Conservation (phyloP, 2,113 vertebrate genomes). For the Dicentrarchus labrax region DNA sequence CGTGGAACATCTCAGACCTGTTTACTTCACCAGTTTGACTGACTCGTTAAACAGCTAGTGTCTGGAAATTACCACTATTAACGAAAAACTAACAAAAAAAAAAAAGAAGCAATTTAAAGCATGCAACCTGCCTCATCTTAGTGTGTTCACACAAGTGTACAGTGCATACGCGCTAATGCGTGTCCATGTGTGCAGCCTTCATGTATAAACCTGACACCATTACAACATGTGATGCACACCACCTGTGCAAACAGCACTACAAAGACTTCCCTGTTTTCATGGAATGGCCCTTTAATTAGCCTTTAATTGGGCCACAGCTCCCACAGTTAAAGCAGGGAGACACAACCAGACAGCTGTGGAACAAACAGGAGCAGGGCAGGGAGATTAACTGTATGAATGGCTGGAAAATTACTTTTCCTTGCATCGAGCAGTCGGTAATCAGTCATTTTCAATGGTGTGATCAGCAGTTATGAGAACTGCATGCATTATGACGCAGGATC, state of each 20-base stretch:
- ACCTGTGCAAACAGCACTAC: conserved; percentile 81
- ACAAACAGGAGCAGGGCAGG: conserved; percentile 24
- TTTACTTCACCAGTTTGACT: conserved; percentile 24
- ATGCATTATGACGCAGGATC: neutral
- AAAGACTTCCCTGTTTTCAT: conserved; percentile 80
- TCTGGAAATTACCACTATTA: conserved; percentile 16
- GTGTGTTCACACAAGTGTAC: conserved; percentile 18
- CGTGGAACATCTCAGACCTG: conserved; percentile 9
- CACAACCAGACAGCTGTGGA: conserved; percentile 51
- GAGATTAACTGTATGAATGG: conserved; percentile 41
- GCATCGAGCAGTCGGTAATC: conserved; percentile 6
- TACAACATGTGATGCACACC: conserved; percentile 72
- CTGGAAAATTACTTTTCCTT: conserved; percentile 45
- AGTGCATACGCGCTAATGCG: neutral
- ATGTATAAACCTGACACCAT: conserved; percentile 70
- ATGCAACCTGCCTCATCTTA: neutral
- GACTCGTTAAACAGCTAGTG: conserved; percentile 14
- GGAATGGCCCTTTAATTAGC: conserved; percentile 75
- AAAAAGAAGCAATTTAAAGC: neutral
- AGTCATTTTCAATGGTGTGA: conserved; percentile 35
- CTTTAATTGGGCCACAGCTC: conserved; percentile 73
- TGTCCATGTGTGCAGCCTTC: conserved; percentile 50
- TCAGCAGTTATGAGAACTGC: conserved; percentile 15
- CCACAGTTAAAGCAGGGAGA: conserved; percentile 55
- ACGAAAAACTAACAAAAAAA: conserved; percentile 22